Evolutionary conservation across 1,140 invertebrate genomes (phyloP).

Genomic region (Caenorhabditis latens): DNA sequence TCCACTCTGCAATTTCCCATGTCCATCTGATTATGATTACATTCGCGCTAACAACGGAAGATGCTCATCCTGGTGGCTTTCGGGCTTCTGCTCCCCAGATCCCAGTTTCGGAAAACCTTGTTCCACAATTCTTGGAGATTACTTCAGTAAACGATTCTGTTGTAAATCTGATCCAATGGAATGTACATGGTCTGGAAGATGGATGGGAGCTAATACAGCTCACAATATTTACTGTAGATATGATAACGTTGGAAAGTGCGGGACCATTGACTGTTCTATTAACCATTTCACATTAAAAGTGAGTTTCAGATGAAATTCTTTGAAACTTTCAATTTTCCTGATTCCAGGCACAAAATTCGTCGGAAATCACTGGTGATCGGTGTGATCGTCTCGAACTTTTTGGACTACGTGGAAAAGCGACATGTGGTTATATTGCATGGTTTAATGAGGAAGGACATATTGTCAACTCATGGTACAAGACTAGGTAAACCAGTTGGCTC

Average conservation of each 20-base stretch:
- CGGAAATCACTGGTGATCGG: constrained; percentile 68
- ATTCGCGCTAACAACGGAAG: constrained; percentile 71
- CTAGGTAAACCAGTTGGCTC: constrained; percentile 58
- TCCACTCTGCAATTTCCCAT: constrained; percentile 71
- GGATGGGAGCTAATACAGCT: constrained; percentile 74
- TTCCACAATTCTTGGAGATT: constrained; percentile 68
- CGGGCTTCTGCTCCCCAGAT: constrained; percentile 69
- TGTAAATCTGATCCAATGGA: constrained; percentile 74
- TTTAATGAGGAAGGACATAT: constrained; percentile 67
- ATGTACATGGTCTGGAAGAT: constrained; percentile 72
- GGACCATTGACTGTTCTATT: constrained; percentile 70
- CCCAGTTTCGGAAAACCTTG: constrained; percentile 72
- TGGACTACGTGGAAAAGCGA: constrained; percentile 70
- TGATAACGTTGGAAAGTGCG: constrained; percentile 71
- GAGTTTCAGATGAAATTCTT: background rate
- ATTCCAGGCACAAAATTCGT: constrained; percentile 66
- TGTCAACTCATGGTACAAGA: constrained; percentile 75
- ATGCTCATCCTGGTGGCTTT: constrained; percentile 70
- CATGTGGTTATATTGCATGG: constrained; percentile 75
- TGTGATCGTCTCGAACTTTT: constrained; percentile 71
- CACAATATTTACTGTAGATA: constrained; percentile 73
- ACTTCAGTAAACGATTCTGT: constrained; percentile 72
- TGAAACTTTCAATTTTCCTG: background rate
- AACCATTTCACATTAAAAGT: constrained; percentile 70
- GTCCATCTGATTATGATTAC: constrained; percentile 72